Evolutionary conservation across 1,140 invertebrate genomes (phyloP).

Genomic region (Magallana ariakensis): DNA sequence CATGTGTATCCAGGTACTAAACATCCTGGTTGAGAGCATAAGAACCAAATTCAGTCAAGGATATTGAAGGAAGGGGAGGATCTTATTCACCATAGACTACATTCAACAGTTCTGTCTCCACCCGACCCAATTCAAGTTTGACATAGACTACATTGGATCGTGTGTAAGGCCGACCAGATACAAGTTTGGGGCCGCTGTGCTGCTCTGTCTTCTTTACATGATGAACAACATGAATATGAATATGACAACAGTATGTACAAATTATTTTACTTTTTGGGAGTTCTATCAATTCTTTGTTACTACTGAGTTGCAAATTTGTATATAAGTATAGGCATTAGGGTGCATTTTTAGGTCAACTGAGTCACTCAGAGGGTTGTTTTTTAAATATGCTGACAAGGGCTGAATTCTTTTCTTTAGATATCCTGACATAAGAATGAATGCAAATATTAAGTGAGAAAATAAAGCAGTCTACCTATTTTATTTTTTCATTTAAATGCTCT

Average conservation of each 20-base stretch:
- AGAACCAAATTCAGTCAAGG: not conserved
- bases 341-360: too few species aligned
- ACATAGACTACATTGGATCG: not conserved
- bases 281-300: too few species aligned
- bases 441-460: too few species aligned
- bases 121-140: too few species aligned
- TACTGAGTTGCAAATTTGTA: too few species aligned
- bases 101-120: not conserved
- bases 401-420: too few species aligned
- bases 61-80: not conserved
- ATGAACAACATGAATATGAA: not conserved
- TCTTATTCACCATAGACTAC: not conserved
- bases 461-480: too few species aligned
- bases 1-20: not conserved
- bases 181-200: not conserved
- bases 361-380: too few species aligned
- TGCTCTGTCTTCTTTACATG: not conserved
- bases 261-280: not conserved
- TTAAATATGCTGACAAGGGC: too few species aligned
- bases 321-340: too few species aligned
- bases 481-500: too few species aligned
- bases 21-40: conserved; percentile 18
- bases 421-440: too few species aligned
- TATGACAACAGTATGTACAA: not conserved
- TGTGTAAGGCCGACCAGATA: not conserved